Conservation (phyloP, 2,113 vertebrate genomes). For the Tenrec ecaudatus region DNA sequence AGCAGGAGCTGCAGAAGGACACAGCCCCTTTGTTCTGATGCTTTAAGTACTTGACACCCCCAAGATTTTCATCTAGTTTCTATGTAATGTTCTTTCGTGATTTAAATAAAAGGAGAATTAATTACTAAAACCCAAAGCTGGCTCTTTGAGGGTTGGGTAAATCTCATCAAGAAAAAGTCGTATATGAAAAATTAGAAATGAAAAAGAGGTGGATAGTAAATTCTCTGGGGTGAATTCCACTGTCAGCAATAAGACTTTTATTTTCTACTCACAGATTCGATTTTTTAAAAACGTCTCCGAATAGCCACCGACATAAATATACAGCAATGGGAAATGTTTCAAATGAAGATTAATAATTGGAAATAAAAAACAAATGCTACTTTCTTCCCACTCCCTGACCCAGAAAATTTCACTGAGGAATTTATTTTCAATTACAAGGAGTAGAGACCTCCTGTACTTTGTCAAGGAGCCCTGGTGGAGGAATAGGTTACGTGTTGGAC, state of each 20-base stretch:
- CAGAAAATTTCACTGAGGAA: background rate
- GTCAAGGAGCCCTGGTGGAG: no score
- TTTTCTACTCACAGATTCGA: background rate
- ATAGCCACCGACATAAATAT: background rate
- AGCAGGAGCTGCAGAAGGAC: rapidly evolving
- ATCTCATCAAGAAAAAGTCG: background rate
- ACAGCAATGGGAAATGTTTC: background rate
- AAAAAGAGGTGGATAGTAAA: no score
- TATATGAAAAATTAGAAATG: background rate
- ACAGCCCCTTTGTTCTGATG: rapidly evolving
- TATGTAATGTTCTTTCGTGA: background rate
- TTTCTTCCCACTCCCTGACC: background rate
- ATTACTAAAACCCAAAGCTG: background rate
- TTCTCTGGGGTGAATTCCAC: background rate
- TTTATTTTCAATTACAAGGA: background rate
- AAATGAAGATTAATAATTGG: background rate
- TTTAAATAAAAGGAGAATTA: background rate
- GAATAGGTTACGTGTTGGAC: no score
- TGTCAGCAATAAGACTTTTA: background rate
- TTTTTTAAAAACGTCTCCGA: background rate
- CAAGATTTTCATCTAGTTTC: background rate
- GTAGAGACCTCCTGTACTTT: background rate
- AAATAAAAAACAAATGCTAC: background rate
- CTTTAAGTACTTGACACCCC: background rate
- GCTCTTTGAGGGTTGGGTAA: background rate